phyloP scores from a whole-genome alignment of 2,888 invertebrate genomes.

The Micoletzkya japonica region DNA sequence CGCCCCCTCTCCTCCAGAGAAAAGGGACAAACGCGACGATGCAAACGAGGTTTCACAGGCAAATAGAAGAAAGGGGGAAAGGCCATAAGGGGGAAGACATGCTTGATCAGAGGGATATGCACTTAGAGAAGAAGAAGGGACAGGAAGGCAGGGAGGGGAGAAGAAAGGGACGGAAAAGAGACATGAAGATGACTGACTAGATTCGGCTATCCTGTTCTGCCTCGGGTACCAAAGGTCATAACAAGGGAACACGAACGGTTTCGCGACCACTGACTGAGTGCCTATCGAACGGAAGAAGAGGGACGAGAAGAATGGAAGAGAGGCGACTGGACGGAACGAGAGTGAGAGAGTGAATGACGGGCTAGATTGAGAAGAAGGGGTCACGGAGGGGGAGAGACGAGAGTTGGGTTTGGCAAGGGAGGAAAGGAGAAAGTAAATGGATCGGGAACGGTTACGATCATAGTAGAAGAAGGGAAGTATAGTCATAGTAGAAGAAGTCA shows the following conservation, averaged over 20 bases:
- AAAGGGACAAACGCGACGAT: constrained; percentile 4
- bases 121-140: not conserved
- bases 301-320: constrained; percentile 5
- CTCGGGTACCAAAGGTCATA: not conserved
- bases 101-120: constrained; percentile 14
- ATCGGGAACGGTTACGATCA: not conserved
- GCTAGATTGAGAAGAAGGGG: not conserved
- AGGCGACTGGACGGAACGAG: not conserved
- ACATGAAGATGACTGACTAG: not conserved
- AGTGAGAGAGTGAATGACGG: not conserved
- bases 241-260: not conserved
- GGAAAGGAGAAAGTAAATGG: not conserved
- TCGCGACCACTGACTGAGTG: not conserved
- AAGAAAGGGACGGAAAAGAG: constrained; percentile 19
- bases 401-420: not conserved
- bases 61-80: constrained; percentile 15
- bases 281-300: constrained; percentile 1
- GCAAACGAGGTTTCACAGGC: constrained; percentile 1
- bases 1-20: too few species aligned
- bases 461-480: not conserved
- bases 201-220: not conserved
- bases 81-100: constrained; percentile 12
- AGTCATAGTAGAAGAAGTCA: not conserved
- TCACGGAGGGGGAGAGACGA: too few species aligned
- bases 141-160: not conserved